Evolutionary conservation across 2,797 vertebrate species (phyloP).

Genomic region (Siniperca obscura): DNA sequence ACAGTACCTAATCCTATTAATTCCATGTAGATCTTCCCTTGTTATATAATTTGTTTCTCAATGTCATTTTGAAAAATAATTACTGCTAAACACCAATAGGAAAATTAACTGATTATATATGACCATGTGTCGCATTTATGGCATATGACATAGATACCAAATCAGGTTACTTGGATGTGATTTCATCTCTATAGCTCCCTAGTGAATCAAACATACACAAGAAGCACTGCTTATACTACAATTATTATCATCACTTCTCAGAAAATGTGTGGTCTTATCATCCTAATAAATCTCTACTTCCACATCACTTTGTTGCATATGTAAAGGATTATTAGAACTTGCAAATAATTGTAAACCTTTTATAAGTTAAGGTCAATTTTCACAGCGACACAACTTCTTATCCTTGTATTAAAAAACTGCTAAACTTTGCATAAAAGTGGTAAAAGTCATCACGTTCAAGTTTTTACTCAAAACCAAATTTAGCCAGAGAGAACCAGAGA

Average conservation of each 20-base stretch:
- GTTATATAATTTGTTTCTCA: constrained; percentile 8
- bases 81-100: background rate
- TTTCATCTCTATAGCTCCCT: constrained; percentile 3
- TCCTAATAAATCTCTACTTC: background rate
- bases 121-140: background rate
- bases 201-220: constrained; percentile 14
- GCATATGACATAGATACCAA: background rate
- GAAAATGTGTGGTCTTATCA: constrained; percentile 2
- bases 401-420: background rate
- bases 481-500: background rate
- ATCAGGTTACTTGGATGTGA: constrained; percentile 21
- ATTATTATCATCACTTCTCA: background rate
- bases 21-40: background rate
- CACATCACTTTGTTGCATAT: constrained; percentile 1
- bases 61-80: background rate
- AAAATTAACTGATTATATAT: background rate
- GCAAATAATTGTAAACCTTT: background rate
- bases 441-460: background rate
- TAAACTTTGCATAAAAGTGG: background rate
- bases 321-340: background rate
- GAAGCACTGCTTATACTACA: background rate
- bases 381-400: background rate
- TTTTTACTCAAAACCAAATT: background rate
- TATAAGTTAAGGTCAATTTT: background rate
- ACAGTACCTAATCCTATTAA: background rate